phyloP scores from a whole-genome alignment of 92 coral and sea anemone species.

The Epizoanthus fatuus region DNA sequence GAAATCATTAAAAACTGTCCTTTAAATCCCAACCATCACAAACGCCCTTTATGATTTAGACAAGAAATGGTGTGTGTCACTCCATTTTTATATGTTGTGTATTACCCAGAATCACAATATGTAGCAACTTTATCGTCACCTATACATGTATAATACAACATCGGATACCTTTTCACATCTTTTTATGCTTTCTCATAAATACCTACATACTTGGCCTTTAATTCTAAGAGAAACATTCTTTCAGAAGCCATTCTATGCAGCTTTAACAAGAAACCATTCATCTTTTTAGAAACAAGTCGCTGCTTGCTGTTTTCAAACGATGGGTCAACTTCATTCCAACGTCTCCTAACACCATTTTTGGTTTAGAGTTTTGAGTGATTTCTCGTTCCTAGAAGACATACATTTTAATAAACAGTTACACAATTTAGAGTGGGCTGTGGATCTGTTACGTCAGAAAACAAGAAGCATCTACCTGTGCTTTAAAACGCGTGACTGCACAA shows the following conservation, averaged over 20 bases:
- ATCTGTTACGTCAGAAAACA: too few species aligned
- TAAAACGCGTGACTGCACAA: too few species aligned
- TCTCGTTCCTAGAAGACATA: too few species aligned
- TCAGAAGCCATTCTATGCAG: conserved; percentile 43
- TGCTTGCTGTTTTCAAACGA: conserved; percentile 7
- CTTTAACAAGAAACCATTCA: background rate
- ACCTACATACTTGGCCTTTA: conserved; percentile 41
- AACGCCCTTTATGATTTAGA: background rate
- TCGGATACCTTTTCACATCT: background rate
- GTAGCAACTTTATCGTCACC: background rate
- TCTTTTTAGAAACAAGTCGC: conserved; percentile 10
- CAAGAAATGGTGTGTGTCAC: background rate
- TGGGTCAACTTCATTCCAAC: conserved; percentile 29
- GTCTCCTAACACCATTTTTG: background rate
- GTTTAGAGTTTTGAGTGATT: background rate
- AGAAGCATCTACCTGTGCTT: too few species aligned
- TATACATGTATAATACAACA: too few species aligned
- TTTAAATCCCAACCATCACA: background rate
- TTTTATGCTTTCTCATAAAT: background rate
- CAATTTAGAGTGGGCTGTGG: too few species aligned
- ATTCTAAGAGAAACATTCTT: conserved; percentile 22
- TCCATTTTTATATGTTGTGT: background rate
- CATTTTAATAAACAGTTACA: too few species aligned
- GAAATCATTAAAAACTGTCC: background rate
- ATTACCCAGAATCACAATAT: background rate